Evolutionary conservation across 1,140 invertebrate genomes (phyloP), one percentile per base, ranked within the genome.

Genomic region (Drosophila dunni): DNA sequence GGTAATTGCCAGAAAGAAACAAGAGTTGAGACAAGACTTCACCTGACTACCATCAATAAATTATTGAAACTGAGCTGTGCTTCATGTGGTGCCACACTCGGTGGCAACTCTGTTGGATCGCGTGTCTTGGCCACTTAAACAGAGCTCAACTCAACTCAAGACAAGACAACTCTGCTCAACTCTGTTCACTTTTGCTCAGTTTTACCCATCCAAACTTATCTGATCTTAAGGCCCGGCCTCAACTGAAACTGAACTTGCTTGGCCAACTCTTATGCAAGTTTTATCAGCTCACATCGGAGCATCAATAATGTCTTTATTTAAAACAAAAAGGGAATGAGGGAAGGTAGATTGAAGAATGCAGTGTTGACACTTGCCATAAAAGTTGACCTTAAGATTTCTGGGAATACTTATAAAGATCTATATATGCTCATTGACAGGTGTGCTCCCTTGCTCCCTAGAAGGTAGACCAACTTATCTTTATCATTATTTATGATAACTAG

Each of bases 291-390:
- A 68, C 84, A 88, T 88, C 84, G 78, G 84, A 74, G 84, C 84
- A 88, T 88, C 84, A 88, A 88, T 88, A 89, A 88, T 78, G 84
- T 88, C 84, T 88, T 88, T 89, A 85, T 88, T 89, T 84, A 78
- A 79, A 71, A 2, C 1, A 17, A 24, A 46, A 13, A 7, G 8
- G 29, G 7, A 6, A 17, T 33, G 34, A 9, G 8, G 11, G 50
- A 13, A 44, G 17, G 11, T 9, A 58, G 56, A 45, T 45, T 63
- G 58, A 63, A 79, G 81, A 79, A 86, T 88, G 50, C 85, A 89
- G 73, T 88, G 84, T 89, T 88, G 84, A 88, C 84, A 88, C 75
- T 88, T 73, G 64, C 84, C 81, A 88, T 89, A 89, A 84, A 89
- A 89, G 78, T 5, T 6, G 11, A 61, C 62, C 45, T 50, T 44